phyloP scores from a whole-genome alignment of 1,140 invertebrate genomes.

The Mylabris phalerata region DNA sequence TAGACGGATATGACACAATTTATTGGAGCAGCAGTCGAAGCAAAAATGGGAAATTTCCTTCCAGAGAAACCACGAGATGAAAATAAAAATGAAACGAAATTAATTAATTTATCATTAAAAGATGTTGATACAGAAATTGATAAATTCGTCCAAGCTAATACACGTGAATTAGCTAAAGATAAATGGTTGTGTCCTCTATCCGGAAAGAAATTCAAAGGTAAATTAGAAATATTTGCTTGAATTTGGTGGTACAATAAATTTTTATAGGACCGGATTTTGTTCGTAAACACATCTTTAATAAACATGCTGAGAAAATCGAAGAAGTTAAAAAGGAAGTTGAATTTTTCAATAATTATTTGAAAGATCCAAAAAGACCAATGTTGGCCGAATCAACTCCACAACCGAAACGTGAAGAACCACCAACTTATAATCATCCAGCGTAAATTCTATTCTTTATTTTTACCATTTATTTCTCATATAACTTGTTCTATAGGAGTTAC shows the following conservation, averaged over 20 bases:
- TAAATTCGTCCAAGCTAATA: slow-evolving; percentile 90
- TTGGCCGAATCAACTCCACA: slow-evolving; percentile 74
- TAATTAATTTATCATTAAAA: slow-evolving; percentile 52
- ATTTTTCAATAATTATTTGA: slow-evolving; percentile 97
- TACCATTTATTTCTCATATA: slow-evolving; percentile 7
- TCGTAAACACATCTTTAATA: slow-evolving; percentile 97
- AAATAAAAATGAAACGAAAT: slow-evolving; percentile 38
- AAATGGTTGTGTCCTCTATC: slow-evolving; percentile 98
- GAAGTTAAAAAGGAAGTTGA: slow-evolving; percentile 94
- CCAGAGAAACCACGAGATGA: slow-evolving; percentile 48
- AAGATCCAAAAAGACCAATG: slow-evolving; percentile 90
- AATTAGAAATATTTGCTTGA: no score
- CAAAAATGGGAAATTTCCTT: slow-evolving; percentile 83
- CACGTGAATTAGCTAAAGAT: slow-evolving; percentile 91
- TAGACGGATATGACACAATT: slow-evolving; percentile 39
- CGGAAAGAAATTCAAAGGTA: slow-evolving; percentile 93
- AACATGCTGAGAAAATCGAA: slow-evolving; percentile 93
- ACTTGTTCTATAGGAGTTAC: slow-evolving; percentile 26
- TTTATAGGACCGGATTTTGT: slow-evolving; percentile 88
- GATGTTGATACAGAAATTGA: slow-evolving; percentile 89
- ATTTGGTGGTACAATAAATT: no score
- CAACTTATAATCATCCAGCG: slow-evolving; percentile 46
- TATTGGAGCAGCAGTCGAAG: slow-evolving; percentile 51
- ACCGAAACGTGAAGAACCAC: slow-evolving; percentile 44
- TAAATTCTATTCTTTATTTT: slow-evolving; percentile 33